A percentile compares a stretch with the other conserved stretches of the same genome.
These are phyloP conservation scores for Sarcophaga carnaria DNA, from an alignment of 2,888 invertebrate genomes.

Conservation along the genomic window DNA sequence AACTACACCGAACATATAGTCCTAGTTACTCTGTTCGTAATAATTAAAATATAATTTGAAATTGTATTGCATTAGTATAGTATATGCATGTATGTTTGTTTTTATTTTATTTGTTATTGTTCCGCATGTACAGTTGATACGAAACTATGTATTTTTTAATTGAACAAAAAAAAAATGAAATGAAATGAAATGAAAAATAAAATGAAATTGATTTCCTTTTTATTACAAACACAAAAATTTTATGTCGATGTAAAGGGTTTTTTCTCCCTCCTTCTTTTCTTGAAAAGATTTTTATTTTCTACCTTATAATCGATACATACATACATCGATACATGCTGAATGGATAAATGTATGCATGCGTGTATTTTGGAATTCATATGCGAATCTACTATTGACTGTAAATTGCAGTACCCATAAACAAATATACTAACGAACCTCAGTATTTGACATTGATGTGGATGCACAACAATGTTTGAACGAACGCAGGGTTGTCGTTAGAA, in stretches of 20 bases:
- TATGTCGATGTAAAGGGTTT: background rate
- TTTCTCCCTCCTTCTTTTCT: background rate
- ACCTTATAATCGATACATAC: conserved; percentile 7
- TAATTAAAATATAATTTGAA: too few species aligned
- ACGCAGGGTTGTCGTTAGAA: conserved; percentile 44
- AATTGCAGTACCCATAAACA: conserved; percentile 22
- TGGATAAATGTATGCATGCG: background rate
- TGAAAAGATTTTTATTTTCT: background rate
- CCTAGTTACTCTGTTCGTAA: too few species aligned
- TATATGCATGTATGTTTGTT: too few species aligned
- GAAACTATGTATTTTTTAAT: conserved; percentile 10
- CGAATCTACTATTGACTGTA: background rate
- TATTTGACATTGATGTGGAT: conserved; percentile 62
- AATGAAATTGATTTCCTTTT: conserved; percentile 44
- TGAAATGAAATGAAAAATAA: conserved; percentile 14
- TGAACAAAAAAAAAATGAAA: conserved; percentile 30
- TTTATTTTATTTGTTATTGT: too few species aligned
- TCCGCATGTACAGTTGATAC: too few species aligned
- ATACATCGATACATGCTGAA: background rate
- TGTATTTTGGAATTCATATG: background rate
- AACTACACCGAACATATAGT: too few species aligned
- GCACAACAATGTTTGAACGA: conserved; percentile 34
- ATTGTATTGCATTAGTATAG: too few species aligned
- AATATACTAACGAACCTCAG: conserved; percentile 58
- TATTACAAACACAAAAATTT: conserved; percentile 14